Conservation (phyloP, 2,888 invertebrate species). For the Acanthoscelides obtectus region DNA sequence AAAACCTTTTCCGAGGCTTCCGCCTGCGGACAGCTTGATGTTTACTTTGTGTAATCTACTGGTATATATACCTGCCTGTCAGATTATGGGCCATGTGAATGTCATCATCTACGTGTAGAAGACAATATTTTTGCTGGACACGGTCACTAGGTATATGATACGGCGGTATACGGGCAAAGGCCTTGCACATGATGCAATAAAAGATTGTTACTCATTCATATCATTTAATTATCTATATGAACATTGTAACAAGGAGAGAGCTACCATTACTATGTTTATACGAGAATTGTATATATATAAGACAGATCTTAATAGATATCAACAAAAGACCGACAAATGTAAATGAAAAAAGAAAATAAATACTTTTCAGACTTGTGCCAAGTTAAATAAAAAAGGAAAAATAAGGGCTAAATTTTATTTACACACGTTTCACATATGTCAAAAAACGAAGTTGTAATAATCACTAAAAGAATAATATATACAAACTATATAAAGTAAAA, state of each 20-base stretch:
- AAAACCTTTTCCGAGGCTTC: too few species aligned
- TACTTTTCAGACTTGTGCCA: constrained; percentile 43
- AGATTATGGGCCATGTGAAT: too few species aligned
- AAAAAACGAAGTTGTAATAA: constrained; percentile 27
- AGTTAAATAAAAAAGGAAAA: constrained; percentile 24
- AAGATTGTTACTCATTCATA: constrained; percentile 14
- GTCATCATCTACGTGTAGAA: too few species aligned
- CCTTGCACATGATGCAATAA: too few species aligned
- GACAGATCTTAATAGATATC: constrained; percentile 41
- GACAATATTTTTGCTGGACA: too few species aligned
- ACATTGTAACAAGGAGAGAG: constrained; percentile 49
- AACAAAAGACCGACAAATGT: constrained; percentile 21
- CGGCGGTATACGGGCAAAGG: too few species aligned
- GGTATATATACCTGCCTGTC: too few species aligned
- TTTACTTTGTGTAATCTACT: too few species aligned
- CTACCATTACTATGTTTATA: constrained; percentile 47
- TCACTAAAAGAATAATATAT: constrained; percentile 27
- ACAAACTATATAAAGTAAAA: constrained; percentile 30
- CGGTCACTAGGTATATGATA: too few species aligned
- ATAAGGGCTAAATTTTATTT: constrained; percentile 42
- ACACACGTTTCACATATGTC: constrained; percentile 39
- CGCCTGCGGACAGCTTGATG: too few species aligned
- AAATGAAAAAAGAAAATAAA: constrained; percentile 41
- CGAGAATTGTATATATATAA: constrained; percentile 40
- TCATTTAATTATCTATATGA: constrained; percentile 48